These are phyloP conservation scores for Camponotus pennsylvanicus DNA, from an alignment of 1,140 invertebrate genomes.

Conservation along the genomic window DNA sequence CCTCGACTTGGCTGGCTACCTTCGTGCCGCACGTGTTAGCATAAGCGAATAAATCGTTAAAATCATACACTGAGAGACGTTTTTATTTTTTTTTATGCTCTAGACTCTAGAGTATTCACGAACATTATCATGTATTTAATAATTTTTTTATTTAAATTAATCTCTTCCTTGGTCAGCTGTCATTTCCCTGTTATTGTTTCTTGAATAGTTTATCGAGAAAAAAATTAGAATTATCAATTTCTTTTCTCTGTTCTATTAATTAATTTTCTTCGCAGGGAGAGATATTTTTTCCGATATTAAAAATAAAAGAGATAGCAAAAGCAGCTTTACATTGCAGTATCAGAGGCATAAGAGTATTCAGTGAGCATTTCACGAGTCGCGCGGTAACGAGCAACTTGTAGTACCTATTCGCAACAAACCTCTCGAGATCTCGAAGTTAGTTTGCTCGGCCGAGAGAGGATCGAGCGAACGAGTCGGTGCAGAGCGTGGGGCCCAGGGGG, in stretches of 20 bases:
- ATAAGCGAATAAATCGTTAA: constrained; percentile 6
- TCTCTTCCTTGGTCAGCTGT: neutral
- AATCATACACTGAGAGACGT: neutral
- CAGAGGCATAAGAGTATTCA: neutral
- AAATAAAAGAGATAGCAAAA: neutral
- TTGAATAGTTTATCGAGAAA: neutral
- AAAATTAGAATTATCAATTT: neutral
- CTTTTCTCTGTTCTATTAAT: neutral
- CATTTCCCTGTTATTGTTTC: no score
- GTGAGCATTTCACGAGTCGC: constrained; percentile 13
- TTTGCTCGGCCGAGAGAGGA: constrained; percentile 37
- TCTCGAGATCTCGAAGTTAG: constrained; percentile 61
- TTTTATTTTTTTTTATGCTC: neutral
- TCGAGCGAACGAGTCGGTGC: constrained; percentile 58
- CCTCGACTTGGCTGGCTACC: neutral
- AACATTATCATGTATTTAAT: neutral
- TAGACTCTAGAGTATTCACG: neutral
- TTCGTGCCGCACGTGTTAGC: neutral
- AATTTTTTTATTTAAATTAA: neutral
- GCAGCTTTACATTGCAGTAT: neutral
- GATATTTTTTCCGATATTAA: neutral
- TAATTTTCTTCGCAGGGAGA: neutral
- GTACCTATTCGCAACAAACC: constrained; percentile 59
- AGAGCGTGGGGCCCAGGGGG: constrained; percentile 51
- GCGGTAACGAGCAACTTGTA: constrained; percentile 64